Percentiles rank a stretch among this genome's conserved stretches.
Conservation (phyloP, 2,888 invertebrate species). For the Mystacides longicornis region DNA sequence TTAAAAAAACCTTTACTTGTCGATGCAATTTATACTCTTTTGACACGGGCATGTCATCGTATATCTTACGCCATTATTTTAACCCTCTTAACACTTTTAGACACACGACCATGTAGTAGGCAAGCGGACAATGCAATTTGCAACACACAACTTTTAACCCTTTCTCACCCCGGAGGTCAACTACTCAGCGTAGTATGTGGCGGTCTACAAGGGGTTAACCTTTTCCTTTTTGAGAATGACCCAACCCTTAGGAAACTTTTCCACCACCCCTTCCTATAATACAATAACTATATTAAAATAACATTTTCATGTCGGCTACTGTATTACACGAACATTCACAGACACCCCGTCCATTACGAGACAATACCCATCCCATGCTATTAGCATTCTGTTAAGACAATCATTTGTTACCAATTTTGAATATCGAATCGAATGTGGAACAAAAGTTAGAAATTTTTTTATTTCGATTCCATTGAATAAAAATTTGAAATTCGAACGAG, state of each 20-base stretch:
- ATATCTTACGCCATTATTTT: background rate
- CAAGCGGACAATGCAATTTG: conserved; percentile 3
- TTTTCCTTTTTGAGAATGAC: conserved; percentile 1
- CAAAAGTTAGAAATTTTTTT: too few species aligned
- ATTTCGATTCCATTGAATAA: too few species aligned
- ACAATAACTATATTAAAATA: conserved; percentile 2
- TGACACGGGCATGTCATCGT: too few species aligned
- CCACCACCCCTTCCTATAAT: conserved; percentile 1
- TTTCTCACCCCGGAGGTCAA: background rate
- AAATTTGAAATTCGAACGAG: background rate
- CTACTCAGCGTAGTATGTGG: background rate
- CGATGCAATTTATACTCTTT: background rate
- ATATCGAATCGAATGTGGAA: too few species aligned
- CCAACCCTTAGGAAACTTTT: conserved; percentile 2
- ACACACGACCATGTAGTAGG: conserved; percentile 8
- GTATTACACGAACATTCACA: background rate
- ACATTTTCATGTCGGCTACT: background rate
- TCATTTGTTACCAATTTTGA: too few species aligned
- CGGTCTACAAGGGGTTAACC: background rate
- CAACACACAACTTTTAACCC: background rate
- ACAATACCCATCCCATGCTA: too few species aligned
- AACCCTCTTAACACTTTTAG: conserved; percentile 12
- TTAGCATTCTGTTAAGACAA: too few species aligned
- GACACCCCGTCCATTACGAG: background rate
- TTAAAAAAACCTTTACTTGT: background rate